Conservation (phyloP, 2,888 invertebrate species). For the Patella depressa region DNA sequence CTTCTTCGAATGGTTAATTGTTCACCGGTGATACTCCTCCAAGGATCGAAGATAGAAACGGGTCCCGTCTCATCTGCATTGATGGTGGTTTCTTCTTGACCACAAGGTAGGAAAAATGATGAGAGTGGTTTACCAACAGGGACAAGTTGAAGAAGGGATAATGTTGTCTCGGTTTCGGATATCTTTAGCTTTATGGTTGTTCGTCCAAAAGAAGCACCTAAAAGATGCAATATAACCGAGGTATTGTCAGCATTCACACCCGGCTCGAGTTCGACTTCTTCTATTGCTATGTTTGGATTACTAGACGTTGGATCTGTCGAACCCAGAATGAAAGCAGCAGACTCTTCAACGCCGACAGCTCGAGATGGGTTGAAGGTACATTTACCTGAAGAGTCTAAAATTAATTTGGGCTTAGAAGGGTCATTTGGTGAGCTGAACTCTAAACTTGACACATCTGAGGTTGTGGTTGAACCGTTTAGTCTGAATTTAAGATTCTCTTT, state of each 20-base stretch:
- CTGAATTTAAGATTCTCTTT: not conserved
- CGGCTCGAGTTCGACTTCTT: not conserved
- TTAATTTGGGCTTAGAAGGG: not conserved
- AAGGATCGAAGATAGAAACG: not conserved
- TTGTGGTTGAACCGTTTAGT: not conserved
- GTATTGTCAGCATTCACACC: not conserved
- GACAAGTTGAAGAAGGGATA: not conserved
- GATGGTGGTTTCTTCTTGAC: not conserved
- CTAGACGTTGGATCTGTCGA: not conserved
- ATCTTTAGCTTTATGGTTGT: not conserved
- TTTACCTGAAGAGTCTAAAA: not conserved
- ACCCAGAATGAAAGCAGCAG: not conserved
- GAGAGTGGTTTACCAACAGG: not conserved
- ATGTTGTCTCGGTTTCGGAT: not conserved
- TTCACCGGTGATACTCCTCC: not conserved
- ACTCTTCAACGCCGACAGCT: not conserved
- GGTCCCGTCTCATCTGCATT: not conserved
- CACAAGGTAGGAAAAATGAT: conserved; percentile 4
- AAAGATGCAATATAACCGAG: not conserved
- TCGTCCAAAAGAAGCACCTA: not conserved
- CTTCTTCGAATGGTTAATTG: not conserved
- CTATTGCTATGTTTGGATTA: not conserved
- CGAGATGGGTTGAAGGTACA: not conserved
- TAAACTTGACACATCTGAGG: not conserved
- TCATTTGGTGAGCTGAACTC: not conserved